Percentiles rank a stretch among this genome's conserved stretches.
phyloP scores from a whole-genome alignment of 37 sponge, comb jelly and placozoan genomes.

The Ianthella basta region DNA sequence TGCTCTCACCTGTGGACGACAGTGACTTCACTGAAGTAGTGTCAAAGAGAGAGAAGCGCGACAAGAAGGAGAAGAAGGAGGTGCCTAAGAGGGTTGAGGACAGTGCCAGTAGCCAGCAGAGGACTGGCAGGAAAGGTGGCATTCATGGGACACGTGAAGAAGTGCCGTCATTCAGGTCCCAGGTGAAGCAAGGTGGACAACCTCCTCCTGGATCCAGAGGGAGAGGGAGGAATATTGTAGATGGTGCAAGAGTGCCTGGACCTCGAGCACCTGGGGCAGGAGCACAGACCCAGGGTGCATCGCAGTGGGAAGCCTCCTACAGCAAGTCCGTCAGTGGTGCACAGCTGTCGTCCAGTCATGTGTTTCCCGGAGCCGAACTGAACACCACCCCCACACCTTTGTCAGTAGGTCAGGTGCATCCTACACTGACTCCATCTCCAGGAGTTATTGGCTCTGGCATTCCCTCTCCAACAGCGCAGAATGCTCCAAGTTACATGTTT shows the following conservation, averaged over 20 bases:
- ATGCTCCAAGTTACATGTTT: background rate
- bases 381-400: background rate
- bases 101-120: too few relatives aligned
- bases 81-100: constrained; percentile 45
- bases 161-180: too few relatives aligned
- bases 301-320: background rate
- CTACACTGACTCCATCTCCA: background rate
- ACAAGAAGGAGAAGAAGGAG: constrained; percentile 56
- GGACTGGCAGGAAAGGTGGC: too few relatives aligned
- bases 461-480: background rate
- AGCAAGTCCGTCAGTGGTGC: background rate
- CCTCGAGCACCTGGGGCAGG: too few relatives aligned
- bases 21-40: constrained; percentile 64
- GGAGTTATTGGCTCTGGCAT: constrained; percentile 31
- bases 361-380: background rate
- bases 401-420: background rate
- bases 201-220: background rate
- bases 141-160: too few relatives aligned
- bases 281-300: background rate
- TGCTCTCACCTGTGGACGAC: constrained; percentile 16
- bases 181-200: too few relatives aligned
- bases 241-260: background rate
- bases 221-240: background rate
- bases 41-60: constrained; percentile 62
- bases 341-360: background rate